Evolutionary conservation across 2,797 vertebrate species (phyloP), one percentile per base, ranked within the genome.

Genomic region (Rhinophrynus dorsalis): DNA sequence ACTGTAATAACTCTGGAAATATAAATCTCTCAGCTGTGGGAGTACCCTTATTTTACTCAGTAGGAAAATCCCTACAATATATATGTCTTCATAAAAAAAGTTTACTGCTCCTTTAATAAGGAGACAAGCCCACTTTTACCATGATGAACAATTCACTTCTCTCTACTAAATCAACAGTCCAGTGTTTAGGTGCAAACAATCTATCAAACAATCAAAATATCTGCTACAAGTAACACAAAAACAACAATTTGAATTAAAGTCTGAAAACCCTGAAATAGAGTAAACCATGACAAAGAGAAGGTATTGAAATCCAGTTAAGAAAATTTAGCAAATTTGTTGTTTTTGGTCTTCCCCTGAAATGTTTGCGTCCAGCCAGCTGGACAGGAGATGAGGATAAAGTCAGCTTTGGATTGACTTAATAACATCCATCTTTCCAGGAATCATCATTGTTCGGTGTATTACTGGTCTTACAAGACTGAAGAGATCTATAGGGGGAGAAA

Each of bases 371-470:
- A 89, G 88, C 89, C 79, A 85, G 85, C 89, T 91, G 89, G 83
- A 72, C 69, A n/a, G 8, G 10, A 52, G 29, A 37, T 29, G n/a
- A 23, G 23, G 29, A 32, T 66, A 47, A 44, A 42, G 67, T 70
- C 50, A 18, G 18, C 74, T 35, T n/a, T 2, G 52, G 51, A 57
- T 3, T 20, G 50, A 35, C 1, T 95, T 86, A 97, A 85, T 95
- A 96, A 75, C 95, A 96, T 57, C 95, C 94, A 0, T 96, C 95
- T 84, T 94, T 96, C 95, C 95, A 97, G 12, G 94, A 92, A 30
- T 97, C 94, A 0, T 93, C 68, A 9, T 84, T 92, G 54, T 87
- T 81, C 0, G 86, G 66, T 1, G 77, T 71, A 35, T 59, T 71
- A 32, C 60, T 67, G 1, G 76, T 74, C 88, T 90, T 94, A 21